Evolutionary conservation across 2,888 invertebrate species (phyloP).

Genomic region (Drosophila vallismaia): DNA sequence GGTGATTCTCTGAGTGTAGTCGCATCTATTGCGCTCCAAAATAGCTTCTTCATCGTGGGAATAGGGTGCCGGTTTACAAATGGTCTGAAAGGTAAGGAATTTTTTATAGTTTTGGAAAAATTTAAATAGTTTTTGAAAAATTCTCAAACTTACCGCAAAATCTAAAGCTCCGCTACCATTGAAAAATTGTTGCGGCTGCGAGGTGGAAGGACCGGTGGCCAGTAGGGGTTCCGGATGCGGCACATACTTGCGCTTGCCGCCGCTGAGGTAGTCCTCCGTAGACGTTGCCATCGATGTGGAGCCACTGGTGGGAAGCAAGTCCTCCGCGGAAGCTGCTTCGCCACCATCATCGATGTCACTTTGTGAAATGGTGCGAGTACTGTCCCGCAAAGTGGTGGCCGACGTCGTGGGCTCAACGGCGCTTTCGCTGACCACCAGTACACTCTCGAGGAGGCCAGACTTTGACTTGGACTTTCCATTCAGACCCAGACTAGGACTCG

Average conservation of each 20-base stretch:
- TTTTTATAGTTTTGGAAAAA: too few species aligned
- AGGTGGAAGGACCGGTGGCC: slow-evolving; percentile 32
- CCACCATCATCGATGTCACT: slow-evolving; percentile 69
- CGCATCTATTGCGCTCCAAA: slow-evolving; percentile 89
- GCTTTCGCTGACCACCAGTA: slow-evolving; percentile 7
- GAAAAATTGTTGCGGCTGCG: slow-evolving; percentile 29
- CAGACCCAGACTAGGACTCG: slow-evolving; percentile 5
- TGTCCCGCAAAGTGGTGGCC: slow-evolving; percentile 70
- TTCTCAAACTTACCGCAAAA: slow-evolving; percentile 71
- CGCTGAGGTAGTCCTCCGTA: slow-evolving; percentile 53
- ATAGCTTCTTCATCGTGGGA: slow-evolving; percentile 92
- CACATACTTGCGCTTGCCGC: slow-evolving; percentile 78
- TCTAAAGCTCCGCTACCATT: slow-evolving; percentile 68
- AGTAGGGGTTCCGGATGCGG: slow-evolving; percentile 31
- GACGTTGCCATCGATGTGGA: slow-evolving; percentile 25
- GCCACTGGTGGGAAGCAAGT: slow-evolving; percentile 41
- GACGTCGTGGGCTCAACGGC: slow-evolving; percentile 35
- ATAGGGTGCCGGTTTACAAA: slow-evolving; percentile 93
- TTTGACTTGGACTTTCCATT: slow-evolving; percentile 44
- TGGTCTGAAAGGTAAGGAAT: slow-evolving; percentile 87
- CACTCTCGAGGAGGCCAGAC: slow-evolving; percentile 41
- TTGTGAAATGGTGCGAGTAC: slow-evolving; percentile 80
- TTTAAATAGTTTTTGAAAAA: too few species aligned
- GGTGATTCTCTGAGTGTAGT: slow-evolving; percentile 92
- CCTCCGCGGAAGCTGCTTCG: slow-evolving; percentile 62